Conservation (phyloP, 2,113 vertebrate genomes). For the Gymnobelideus leadbeateri region DNA sequence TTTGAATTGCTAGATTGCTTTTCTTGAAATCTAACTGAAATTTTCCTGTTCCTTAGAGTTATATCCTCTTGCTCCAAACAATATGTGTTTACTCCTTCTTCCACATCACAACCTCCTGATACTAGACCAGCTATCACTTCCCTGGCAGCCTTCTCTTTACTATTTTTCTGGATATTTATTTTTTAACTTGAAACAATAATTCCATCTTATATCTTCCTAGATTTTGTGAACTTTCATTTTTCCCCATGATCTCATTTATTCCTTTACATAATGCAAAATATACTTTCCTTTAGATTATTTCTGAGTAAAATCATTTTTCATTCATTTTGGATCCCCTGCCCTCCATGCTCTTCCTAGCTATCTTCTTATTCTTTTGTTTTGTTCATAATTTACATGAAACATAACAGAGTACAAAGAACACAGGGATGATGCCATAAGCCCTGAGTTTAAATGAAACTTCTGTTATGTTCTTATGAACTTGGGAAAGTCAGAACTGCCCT, state of each 20-base stretch:
- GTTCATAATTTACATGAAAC: background rate
- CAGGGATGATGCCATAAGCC: background rate
- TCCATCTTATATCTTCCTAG: background rate
- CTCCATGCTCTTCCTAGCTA: background rate
- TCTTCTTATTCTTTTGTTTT: background rate
- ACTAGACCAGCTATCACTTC: background rate
- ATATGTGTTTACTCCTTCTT: background rate
- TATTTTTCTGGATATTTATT: background rate
- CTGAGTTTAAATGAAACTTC: background rate
- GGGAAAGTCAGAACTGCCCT: background rate
- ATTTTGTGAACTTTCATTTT: background rate
- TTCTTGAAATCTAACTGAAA: no score
- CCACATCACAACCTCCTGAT: background rate
- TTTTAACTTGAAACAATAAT: background rate
- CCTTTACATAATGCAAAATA: background rate
- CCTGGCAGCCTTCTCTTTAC: background rate
- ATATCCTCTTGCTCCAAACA: background rate
- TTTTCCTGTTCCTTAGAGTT: no score
- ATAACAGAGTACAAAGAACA: background rate
- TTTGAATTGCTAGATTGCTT: no score
- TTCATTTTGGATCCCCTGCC: fast-evolving
- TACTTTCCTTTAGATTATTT: background rate
- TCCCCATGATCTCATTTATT: background rate
- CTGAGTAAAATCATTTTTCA: background rate
- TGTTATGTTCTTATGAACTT: background rate